phyloP scores from a whole-genome alignment of 2,113 vertebrate genomes.

The Melanostigma gelatinosum region DNA sequence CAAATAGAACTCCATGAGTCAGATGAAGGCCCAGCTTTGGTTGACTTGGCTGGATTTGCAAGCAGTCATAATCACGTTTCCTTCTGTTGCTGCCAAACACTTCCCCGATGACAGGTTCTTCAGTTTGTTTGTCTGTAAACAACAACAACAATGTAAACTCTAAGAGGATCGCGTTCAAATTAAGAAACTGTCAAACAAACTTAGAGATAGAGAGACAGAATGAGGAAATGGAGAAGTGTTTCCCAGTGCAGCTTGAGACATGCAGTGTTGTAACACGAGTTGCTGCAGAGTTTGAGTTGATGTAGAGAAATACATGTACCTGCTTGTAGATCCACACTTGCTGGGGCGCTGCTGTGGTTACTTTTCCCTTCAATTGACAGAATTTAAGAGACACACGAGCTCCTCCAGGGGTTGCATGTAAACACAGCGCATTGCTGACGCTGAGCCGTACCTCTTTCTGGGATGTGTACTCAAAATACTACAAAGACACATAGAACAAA shows the following conservation, averaged over 20 bases:
- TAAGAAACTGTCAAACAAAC: neutral
- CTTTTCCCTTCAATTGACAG: slow-evolving; percentile 80
- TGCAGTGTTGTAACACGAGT: slow-evolving; percentile 12
- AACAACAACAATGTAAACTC: slow-evolving; percentile 3
- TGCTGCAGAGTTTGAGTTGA: neutral
- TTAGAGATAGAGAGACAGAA: slow-evolving; percentile 4
- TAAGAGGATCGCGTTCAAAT: neutral
- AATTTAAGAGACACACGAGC: slow-evolving; percentile 71
- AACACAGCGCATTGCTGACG: slow-evolving; percentile 83
- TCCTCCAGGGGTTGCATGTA: slow-evolving; percentile 60
- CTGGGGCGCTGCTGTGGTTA: slow-evolving; percentile 74
- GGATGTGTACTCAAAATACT: slow-evolving; percentile 91
- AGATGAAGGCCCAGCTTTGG: slow-evolving; percentile 86
- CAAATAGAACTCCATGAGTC: slow-evolving; percentile 22
- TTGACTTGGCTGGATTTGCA: slow-evolving; percentile 77
- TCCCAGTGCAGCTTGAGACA: neutral
- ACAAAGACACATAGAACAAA: slow-evolving; percentile 24
- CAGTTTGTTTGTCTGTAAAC: slow-evolving; percentile 79
- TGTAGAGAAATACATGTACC: slow-evolving; percentile 68
- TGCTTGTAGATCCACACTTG: slow-evolving; percentile 85
- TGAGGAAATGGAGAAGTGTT: slow-evolving; percentile 41
- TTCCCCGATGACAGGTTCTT: slow-evolving; percentile 77
- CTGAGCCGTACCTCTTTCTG: slow-evolving; percentile 87
- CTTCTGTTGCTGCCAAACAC: slow-evolving; percentile 77
- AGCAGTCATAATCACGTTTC: slow-evolving; percentile 71